A percentile compares a stretch with the other conserved stretches of the same genome.
Evolutionary conservation across 2,797 vertebrate genomes (phyloP).

Genomic region (Cossypha caffra): DNA sequence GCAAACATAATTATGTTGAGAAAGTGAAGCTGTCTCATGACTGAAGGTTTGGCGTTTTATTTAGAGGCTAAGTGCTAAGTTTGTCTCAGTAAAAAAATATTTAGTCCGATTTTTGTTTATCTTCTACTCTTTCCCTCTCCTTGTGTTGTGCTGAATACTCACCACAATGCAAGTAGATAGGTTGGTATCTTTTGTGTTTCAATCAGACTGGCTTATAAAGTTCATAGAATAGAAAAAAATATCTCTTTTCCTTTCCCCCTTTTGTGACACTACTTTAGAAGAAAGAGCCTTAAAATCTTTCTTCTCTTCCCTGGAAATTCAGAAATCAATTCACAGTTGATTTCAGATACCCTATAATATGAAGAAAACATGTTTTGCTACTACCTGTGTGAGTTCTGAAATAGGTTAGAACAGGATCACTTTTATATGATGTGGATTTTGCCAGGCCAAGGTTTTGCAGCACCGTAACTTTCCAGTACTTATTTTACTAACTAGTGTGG

Average conservation of each 20-base stretch:
- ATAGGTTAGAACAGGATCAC: accelerated
- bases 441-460: not conserved
- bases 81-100: not conserved
- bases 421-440: not conserved
- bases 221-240: not conserved
- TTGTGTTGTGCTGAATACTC: not conserved
- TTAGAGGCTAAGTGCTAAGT: not conserved
- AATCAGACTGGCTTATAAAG: not conserved
- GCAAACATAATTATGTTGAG: not conserved
- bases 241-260: accelerated
- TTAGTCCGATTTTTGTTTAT: not conserved
- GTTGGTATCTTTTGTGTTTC: not conserved
- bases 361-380: not conserved
- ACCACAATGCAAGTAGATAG: not conserved
- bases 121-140: not conserved
- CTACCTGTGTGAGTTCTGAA: not conserved
- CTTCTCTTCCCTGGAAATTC: not conserved
- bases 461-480: not conserved
- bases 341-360: not conserved
- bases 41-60: not conserved
- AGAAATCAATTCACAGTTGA: not conserved
- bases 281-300: not conserved
- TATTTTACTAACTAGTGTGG: not conserved
- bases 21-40: not conserved
- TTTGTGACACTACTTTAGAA: not conserved